phyloP scores from a whole-genome alignment of 1,140 invertebrate genomes.

The Elysia chlorotica region DNA sequence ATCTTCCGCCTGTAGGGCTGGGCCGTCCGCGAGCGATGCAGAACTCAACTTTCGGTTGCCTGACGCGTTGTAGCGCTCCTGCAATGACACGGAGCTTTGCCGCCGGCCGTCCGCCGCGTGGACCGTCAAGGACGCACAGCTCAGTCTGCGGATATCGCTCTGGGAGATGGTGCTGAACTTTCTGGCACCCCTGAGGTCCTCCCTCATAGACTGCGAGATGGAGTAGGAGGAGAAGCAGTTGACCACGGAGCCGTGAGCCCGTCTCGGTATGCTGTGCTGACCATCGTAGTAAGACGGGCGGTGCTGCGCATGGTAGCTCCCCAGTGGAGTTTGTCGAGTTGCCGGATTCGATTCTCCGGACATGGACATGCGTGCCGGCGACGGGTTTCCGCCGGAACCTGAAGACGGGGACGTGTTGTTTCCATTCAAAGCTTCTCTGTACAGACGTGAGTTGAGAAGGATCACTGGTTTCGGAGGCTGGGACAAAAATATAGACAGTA shows the following conservation, averaged over 20 bases:
- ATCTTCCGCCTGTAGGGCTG: not conserved
- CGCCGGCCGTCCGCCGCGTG: not conserved
- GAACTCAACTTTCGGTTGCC: not conserved
- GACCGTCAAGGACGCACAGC: conserved; percentile 9
- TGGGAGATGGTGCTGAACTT: conserved; percentile 10
- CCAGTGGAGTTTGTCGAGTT: too few species aligned
- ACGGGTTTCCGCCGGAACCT: not conserved
- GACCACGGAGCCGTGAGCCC: too few species aligned
- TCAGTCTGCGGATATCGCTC: conserved; percentile 19
- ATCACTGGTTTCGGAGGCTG: conserved; percentile 10
- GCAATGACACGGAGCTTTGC: conserved; percentile 2
- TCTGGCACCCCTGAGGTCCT: not conserved
- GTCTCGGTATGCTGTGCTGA: too few species aligned
- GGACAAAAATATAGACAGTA: too few species aligned
- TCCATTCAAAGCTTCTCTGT: not conserved
- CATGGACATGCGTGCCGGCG: not conserved
- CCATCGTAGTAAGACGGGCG: too few species aligned
- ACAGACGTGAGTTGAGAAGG: conserved; percentile 10
- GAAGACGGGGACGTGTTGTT: not conserved
- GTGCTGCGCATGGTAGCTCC: too few species aligned
- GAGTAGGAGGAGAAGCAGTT: conserved; percentile 22
- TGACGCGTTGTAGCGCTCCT: not conserved
- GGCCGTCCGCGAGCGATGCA: not conserved
- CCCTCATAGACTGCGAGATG: conserved; percentile 14
- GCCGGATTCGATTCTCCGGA: not conserved